These are phyloP conservation scores for Leucoma salicis DNA, from an alignment of 2,888 invertebrate genomes.

Conservation along the genomic window DNA sequence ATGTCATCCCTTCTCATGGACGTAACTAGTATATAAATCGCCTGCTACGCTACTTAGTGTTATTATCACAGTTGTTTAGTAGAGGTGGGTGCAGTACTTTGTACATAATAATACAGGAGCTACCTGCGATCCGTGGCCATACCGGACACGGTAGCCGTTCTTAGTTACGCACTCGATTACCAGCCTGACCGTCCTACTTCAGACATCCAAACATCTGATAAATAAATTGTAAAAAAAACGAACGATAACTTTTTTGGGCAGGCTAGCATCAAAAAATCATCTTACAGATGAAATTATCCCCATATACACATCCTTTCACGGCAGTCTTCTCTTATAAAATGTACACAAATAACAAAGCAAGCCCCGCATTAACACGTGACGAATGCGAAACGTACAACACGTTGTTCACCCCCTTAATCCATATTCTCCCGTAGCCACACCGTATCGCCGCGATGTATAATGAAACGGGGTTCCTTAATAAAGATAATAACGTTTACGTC, in stretches of 20 bases:
- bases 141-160: conserved; percentile 61
- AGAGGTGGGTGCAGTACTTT: conserved; percentile 83
- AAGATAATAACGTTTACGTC: conserved; percentile 81
- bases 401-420: conserved; percentile 70
- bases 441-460: conserved; percentile 54
- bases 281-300: conserved; percentile 72
- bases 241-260: conserved; percentile 47
- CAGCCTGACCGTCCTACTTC: conserved; percentile 51
- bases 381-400: conserved; percentile 67
- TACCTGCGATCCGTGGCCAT: conserved; percentile 69
- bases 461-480: conserved; percentile 59
- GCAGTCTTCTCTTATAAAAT: conserved; percentile 79
- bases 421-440: conserved; percentile 62
- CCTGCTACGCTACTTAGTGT: conserved; percentile 83
- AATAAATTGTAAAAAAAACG: conserved; percentile 47
- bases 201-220: conserved; percentile 42
- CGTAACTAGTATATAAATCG: conserved; percentile 81
- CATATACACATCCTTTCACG: conserved; percentile 72
- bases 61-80: conserved; percentile 83
- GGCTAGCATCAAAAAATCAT: conserved; percentile 64
- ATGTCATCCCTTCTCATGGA: conserved; percentile 83
- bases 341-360: conserved; percentile 77
- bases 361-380: conserved; percentile 57
- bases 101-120: conserved; percentile 79
- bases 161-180: conserved; percentile 57